Evolutionary conservation across 2,888 invertebrate genomes (phyloP), one percentile per base, ranked within the genome.

Genomic region (Alentia gelatinosa): DNA sequence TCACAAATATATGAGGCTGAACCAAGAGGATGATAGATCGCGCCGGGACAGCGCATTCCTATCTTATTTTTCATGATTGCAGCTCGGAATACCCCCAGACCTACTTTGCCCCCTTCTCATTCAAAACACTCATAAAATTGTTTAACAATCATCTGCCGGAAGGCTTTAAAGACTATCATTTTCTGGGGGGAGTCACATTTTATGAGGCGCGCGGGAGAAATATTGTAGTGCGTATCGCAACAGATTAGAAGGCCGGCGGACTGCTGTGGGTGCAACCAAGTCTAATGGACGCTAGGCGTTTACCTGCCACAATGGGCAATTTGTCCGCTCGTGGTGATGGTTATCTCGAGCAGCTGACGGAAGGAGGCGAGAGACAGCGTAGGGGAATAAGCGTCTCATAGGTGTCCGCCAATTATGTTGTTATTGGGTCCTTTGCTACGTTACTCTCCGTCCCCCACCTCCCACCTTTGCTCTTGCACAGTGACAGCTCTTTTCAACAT

Each of bases 401-500:
- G 47, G 47, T 50, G 86, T 86, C 1, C 47, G 1, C 42, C 86
- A 86, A 86, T 86, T 86, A 86, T 47, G 86, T 86, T 86, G 86
- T 86, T 86, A 86, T 86, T 26, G 30, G 47, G 47, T 0, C 7
- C 42, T 86, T 86, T 79, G 79, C 3, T 19, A 26, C 39, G n/a
- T n/a, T n/a, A 39, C 5, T 33, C 74, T 15, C 79, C 79, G n/a
- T 30, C 63, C 19, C 63, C 63, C n/a, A 63, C 9, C 19, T 79
- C 79, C 15, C 79, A 7, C 68, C 35, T 19, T 39, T 40, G 37
- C 3, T 42, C 12, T 26, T 26, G 74, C 74, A 5, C 42, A 42
- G 37, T 86, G 86, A 50, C 86, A 86, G 86, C 47, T 50, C 86
- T 86, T 86, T 86, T 86, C 47, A 47, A 86, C 86, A 86, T 86